Percentiles rank a stretch among this genome's conserved stretches.
These are phyloP conservation scores for Corvus hawaiiensis DNA, from an alignment of 2,113 vertebrate genomes.

Conservation along the genomic window DNA sequence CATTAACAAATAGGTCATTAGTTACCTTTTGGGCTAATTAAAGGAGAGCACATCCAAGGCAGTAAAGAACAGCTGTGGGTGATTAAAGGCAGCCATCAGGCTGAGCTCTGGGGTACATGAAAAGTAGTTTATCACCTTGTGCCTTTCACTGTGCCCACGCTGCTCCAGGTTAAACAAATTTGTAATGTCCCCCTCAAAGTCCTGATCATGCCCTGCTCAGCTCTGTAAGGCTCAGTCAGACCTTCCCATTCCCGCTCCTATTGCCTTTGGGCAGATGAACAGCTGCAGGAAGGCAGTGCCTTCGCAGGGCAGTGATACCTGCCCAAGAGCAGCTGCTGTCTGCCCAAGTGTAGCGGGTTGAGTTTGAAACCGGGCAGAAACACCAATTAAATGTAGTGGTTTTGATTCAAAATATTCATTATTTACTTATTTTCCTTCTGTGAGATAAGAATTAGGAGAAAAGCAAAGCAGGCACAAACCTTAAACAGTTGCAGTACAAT, in stretches of 20 bases:
- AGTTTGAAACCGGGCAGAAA: too few species aligned
- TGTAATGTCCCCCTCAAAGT: neutral
- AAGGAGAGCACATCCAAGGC: neutral
- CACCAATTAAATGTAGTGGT: too few species aligned
- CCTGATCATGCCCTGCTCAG: neutral
- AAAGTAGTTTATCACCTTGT: neutral
- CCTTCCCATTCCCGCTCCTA: fast-evolving
- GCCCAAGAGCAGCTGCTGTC: neutral
- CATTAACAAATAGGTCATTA: slow-evolving; percentile 36
- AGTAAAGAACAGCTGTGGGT: neutral
- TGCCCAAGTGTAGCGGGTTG: too few species aligned
- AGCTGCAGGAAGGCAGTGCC: neutral
- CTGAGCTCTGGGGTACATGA: neutral
- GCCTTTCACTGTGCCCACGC: fast-evolving
- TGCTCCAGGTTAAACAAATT: neutral
- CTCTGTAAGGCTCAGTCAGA: neutral
- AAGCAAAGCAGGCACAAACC: too few species aligned
- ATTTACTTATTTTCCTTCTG: too few species aligned
- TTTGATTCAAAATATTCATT: too few species aligned
- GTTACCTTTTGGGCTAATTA: slow-evolving; percentile 29
- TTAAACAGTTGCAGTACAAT: too few species aligned
- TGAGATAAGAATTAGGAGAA: too few species aligned
- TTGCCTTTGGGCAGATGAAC: neutral
- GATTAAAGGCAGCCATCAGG: neutral
- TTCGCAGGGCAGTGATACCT: fast-evolving